These are phyloP conservation scores for Nesidiocoris tenuis DNA, from an alignment of 2,888 invertebrate species.

Conservation along the genomic window DNA sequence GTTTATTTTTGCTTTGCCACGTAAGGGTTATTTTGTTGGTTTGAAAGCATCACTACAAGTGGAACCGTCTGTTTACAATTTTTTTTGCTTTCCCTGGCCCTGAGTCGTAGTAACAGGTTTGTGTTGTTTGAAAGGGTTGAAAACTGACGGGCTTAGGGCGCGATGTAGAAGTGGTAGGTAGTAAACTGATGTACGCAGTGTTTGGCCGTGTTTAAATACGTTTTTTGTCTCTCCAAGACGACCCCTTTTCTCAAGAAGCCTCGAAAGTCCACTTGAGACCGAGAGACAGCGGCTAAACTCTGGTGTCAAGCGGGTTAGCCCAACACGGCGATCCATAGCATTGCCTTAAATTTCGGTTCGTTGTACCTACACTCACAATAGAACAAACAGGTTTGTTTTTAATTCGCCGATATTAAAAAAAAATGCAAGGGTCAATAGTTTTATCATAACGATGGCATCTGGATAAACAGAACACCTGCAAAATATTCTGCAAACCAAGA, in stretches of 20 bases:
- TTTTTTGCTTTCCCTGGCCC: neutral
- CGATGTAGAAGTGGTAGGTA: neutral
- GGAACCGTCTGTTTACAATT: neutral
- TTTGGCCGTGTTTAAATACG: conserved; percentile 4
- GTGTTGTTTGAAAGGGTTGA: neutral
- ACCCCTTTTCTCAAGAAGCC: conserved; percentile 27
- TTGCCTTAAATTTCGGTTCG: no score
- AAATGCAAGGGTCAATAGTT: conserved; percentile 2
- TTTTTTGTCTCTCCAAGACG: conserved; percentile 13
- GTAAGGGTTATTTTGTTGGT: neutral
- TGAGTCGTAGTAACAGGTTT: no score
- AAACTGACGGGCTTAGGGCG: no score
- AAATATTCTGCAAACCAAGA: no score
- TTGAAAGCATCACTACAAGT: neutral
- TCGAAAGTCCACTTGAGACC: conserved; percentile 27
- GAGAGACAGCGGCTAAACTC: conserved; percentile 2
- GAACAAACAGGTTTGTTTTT: no score
- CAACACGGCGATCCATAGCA: neutral
- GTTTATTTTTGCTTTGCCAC: neutral
- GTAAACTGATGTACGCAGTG: neutral
- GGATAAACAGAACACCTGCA: no score
- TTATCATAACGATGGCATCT: no score
- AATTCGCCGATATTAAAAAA: neutral
- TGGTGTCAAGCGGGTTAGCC: neutral
- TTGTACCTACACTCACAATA: no score